A percentile compares a stretch with the other conserved stretches of the same genome.
Evolutionary conservation across 1,140 invertebrate species (phyloP).

Genomic region (Tenebrio molitor): DNA sequence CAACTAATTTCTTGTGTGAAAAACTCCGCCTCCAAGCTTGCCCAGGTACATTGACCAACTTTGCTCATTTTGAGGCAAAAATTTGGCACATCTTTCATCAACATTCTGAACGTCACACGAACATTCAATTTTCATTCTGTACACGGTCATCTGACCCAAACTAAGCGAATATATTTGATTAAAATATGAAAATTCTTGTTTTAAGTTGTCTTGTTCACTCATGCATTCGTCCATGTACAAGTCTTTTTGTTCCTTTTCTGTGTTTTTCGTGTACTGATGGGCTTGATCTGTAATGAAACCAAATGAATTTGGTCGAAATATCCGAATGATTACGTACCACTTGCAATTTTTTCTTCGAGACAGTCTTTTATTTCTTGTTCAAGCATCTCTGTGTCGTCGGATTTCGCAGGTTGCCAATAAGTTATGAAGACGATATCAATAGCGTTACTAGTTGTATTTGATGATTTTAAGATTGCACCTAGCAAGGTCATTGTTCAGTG

Average conservation of each 20-base stretch:
- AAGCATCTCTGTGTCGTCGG: conserved; percentile 65
- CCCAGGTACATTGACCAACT: conserved; percentile 70
- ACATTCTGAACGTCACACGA: conserved; percentile 67
- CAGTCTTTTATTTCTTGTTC: conserved; percentile 66
- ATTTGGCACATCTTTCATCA: conserved; percentile 68
- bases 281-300: conserved; percentile 45
- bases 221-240: conserved; percentile 66
- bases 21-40: conserved; percentile 68
- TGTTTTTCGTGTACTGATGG: conserved; percentile 51
- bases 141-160: conserved; percentile 72
- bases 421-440: conserved; percentile 72
- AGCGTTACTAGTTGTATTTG: conserved; percentile 59
- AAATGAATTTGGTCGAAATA: too few relatives aligned
- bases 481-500: conserved; percentile 41
- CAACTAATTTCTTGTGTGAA: conserved; percentile 54
- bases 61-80: conserved; percentile 67
- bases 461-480: conserved; percentile 64
- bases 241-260: conserved; percentile 49
- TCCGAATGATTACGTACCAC: conserved; percentile 57
- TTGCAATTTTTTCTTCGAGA: conserved; percentile 61
- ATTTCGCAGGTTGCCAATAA: conserved; percentile 69
- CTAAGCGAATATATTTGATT: conserved; percentile 67
- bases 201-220: conserved; percentile 61
- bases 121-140: conserved; percentile 70
- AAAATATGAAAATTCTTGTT: conserved; percentile 65